Base-by-base conservation (phyloP, 2,888 invertebrate species). In the Aquatica leii region DNA sequence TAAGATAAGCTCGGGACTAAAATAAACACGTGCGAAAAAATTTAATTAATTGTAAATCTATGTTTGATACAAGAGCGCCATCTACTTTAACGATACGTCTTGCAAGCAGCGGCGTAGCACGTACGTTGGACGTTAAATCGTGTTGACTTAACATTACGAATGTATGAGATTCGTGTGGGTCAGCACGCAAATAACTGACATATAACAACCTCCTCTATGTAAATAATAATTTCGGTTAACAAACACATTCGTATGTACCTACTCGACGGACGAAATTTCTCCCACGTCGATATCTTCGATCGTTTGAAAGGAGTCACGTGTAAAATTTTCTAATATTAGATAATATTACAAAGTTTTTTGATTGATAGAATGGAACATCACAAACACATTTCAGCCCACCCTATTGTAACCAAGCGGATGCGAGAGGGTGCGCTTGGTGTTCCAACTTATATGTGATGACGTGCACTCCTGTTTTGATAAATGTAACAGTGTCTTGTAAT, bases 191-290 rank as follows among this genome's bases (percentile, higher is more conserved):
- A 79, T 79, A 78, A 77, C 78, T 78, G 78, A 78, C 78, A 78
- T 76, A 70, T 77, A 77, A 77, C 76, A 75, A 76, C 75, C 77
- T 78, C 81, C 76, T 81, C 81, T 80, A 74, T 78, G 81, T 80
- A 81, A 82, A 82, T 81, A 82, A 81, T 80, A 82, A 82, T 82
- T 81, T 81, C 79, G 76, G 78, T 81, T 81, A 80, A 80, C 82
- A 82, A 82, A 82, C 81, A 81, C 76, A 78, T 77, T 79, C 74
- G 72, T 77, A 77, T 71, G 52, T 53, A 52, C 48, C 40, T 37
- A 43, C 56, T 40, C 15, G 18, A 5, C 56, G 31, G 46, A 24
- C 34, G 15, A 53, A 53, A 41, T 3, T 41, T 18, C 53, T 40
- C 53, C 24, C 21, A 20, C 54, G 54, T 31, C 43, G 24, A n/a